Percentiles rank a stretch among this genome's conserved stretches.
Conservation (phyloP, 2,113 vertebrate species). For the Anoura caudifer region DNA sequence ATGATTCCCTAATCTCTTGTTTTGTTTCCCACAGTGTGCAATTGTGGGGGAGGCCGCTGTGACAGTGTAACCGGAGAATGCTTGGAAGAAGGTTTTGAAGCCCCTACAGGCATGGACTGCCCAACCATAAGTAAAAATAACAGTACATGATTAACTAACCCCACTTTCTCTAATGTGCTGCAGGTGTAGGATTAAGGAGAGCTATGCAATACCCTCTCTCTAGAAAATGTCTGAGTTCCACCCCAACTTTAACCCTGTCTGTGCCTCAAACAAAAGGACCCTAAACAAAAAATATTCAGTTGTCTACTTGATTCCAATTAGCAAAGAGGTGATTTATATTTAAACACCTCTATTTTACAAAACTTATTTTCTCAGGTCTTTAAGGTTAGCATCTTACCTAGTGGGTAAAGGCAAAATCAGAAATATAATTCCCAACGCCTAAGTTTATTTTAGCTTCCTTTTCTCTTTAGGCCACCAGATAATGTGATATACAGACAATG, state of each 20-base stretch:
- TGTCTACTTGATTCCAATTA: not conserved
- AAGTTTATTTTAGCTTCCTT: not conserved
- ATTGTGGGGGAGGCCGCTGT: constrained; percentile 91
- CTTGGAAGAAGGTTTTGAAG: constrained; percentile 82
- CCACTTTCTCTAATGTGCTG: constrained; percentile 60
- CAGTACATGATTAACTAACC: constrained; percentile 43
- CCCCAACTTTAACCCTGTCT: not conserved
- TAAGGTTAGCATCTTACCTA: not conserved
- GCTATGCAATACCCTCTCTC: not conserved
- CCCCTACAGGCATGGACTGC: constrained; percentile 82
- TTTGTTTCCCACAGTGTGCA: constrained; percentile 84
- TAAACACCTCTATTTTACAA: not conserved
- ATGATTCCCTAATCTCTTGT: constrained; percentile 4
- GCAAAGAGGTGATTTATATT: not conserved
- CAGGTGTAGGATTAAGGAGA: constrained; percentile 31
- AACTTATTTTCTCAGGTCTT: not conserved
- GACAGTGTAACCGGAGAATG: constrained; percentile 93
- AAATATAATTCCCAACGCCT: not conserved
- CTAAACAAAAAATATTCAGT: not conserved
- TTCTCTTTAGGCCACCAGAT: not conserved
- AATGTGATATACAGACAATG: not conserved
- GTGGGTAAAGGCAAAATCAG: not conserved
- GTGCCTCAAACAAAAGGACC: not conserved
- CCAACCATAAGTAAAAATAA: constrained; percentile 84
- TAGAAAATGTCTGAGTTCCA: not conserved